phyloP scores from a whole-genome alignment of 2,113 vertebrate genomes.

The Prunella fulvescens region DNA sequence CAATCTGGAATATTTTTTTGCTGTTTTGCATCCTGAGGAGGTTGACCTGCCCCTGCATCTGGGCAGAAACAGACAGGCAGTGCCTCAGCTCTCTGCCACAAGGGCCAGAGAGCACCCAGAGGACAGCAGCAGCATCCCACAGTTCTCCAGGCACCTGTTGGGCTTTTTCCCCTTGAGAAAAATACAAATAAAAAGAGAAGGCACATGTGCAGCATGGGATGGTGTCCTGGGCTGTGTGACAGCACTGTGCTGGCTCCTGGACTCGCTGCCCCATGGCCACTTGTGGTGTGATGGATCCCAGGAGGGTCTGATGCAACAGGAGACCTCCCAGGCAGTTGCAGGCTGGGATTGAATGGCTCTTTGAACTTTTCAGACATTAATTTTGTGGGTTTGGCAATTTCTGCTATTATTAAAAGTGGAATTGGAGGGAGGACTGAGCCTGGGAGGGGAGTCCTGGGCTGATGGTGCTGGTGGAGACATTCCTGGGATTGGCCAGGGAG shows the following conservation, averaged over 20 bases:
- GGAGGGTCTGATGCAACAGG: rapidly evolving
- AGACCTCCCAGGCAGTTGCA: conserved; percentile 34
- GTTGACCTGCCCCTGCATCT: not conserved
- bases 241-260: not conserved
- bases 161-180: not conserved
- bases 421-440: not conserved
- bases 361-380: conserved; percentile 4
- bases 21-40: not conserved
- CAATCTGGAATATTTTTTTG: not conserved
- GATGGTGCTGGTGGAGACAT: rapidly evolving
- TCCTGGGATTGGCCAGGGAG: not conserved
- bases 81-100: not conserved
- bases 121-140: not conserved
- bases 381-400: conserved; percentile 16
- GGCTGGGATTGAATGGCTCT: not conserved
- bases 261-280: rapidly evolving
- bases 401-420: not conserved
- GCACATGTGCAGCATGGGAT: rapidly evolving
- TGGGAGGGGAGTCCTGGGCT: not conserved
- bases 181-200: not conserved
- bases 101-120: not conserved
- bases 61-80: not conserved
- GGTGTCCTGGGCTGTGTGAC: not conserved
- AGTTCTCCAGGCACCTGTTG: not conserved
- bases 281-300: not conserved